phyloP scores from a whole-genome alignment of 2,113 vertebrate genomes.

The Crotalus tigris region DNA sequence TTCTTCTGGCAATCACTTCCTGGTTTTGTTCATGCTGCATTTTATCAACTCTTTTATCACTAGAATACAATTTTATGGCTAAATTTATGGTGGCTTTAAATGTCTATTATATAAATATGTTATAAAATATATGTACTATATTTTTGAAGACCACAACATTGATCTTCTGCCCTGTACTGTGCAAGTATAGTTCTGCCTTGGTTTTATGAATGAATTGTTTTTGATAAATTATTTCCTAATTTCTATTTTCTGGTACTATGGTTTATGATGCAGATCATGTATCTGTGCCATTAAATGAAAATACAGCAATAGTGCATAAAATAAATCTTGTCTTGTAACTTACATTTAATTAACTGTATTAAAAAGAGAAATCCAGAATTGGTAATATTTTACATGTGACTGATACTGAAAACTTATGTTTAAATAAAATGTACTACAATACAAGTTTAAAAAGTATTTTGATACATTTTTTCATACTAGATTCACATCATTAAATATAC shows the following conservation, averaged over 20 bases:
- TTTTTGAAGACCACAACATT: not conserved
- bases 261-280: not conserved
- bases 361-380: not conserved
- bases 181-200: not conserved
- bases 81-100: not conserved
- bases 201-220: not conserved
- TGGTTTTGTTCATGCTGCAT: not conserved
- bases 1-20: not conserved
- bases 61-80: not conserved
- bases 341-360: not conserved
- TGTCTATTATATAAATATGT: not conserved
- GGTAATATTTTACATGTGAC: not conserved
- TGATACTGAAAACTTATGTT: not conserved
- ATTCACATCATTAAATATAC: not conserved
- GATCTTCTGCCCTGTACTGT: not conserved
- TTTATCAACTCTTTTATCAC: not conserved
- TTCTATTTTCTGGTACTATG: not conserved
- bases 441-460: not conserved
- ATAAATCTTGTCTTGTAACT: not conserved
- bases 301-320: not conserved
- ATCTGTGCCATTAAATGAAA: not conserved
- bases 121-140: not conserved
- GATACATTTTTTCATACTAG: not conserved
- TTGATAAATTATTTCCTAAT: not conserved
- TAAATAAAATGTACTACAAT: not conserved